Percentiles rank a stretch among this genome's conserved stretches.
Conservation (phyloP, 92 coral and sea anemone genomes). For the Scolanthus callimorphus region DNA sequence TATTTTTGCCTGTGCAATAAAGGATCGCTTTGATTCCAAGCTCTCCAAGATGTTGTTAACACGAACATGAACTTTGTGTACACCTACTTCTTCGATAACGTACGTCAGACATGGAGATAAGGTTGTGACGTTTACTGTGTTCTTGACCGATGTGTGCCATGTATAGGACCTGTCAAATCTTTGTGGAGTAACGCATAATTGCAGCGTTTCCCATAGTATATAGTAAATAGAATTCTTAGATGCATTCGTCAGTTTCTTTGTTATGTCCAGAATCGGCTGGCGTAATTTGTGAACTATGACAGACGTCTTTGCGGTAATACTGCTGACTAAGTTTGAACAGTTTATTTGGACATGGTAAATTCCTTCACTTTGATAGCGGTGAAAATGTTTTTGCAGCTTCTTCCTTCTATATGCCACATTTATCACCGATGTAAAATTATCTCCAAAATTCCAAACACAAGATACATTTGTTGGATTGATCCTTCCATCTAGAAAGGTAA, state of each 20-base stretch:
- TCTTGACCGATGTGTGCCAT: constrained; percentile 25
- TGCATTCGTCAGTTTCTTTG: not conserved
- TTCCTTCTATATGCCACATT: not conserved
- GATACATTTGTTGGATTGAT: constrained; percentile 46
- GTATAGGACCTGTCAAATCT: constrained; percentile 41
- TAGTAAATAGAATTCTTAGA: constrained; percentile 3
- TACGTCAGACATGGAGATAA: not conserved
- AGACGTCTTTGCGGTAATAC: constrained; percentile 10
- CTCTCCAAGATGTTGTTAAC: constrained; percentile 50
- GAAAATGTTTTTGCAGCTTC: constrained; percentile 4
- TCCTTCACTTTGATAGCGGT: constrained; percentile 36
- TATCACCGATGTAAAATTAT: constrained; percentile 6
- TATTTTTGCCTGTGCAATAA: constrained; percentile 37
- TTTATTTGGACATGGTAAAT: constrained; percentile 20
- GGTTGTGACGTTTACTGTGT: constrained; percentile 3
- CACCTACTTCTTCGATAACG: constrained; percentile 16
- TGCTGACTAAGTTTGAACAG: constrained; percentile 61
- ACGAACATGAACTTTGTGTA: constrained; percentile 15
- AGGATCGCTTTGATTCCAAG: constrained; percentile 7
- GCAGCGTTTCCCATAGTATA: constrained; percentile 25
- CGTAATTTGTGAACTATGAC: constrained; percentile 45
- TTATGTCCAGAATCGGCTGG: constrained; percentile 28
- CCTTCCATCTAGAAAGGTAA: not conserved
- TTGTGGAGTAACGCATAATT: constrained; percentile 48
- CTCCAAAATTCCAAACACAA: constrained; percentile 72